phyloP scores from a whole-genome alignment of 2,888 invertebrate species.

The Eupithecia subfuscata region DNA sequence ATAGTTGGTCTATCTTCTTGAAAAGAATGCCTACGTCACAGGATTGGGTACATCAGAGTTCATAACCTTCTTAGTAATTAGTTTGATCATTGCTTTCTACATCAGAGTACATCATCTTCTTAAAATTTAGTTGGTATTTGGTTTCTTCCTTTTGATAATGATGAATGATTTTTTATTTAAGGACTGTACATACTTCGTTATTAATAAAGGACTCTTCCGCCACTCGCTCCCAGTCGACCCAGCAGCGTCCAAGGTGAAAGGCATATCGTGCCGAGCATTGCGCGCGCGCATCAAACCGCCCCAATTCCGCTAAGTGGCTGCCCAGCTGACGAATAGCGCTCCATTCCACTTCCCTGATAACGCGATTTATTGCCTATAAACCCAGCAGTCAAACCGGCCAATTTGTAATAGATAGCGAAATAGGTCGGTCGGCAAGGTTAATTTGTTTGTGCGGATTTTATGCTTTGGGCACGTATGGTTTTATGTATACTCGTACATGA shows the following conservation, averaged over 20 bases:
- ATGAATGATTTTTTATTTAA: neutral
- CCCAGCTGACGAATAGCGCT: constrained; percentile 66
- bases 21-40: neutral
- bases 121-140: neutral
- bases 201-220: neutral
- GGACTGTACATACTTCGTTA: neutral
- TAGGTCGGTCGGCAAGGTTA: constrained; percentile 41
- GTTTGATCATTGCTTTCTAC: neutral
- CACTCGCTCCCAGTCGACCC: constrained; percentile 33
- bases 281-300: constrained; percentile 56
- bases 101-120: neutral
- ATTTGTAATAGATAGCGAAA: constrained; percentile 55
- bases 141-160: neutral
- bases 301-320: constrained; percentile 69
- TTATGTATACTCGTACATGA: neutral
- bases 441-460: constrained; percentile 47
- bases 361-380: constrained; percentile 57
- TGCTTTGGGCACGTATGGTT: constrained; percentile 11
- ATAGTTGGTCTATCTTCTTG: neutral
- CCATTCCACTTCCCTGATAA: constrained; percentile 57
- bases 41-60: neutral
- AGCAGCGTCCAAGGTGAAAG: constrained; percentile 61
- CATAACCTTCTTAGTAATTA: neutral
- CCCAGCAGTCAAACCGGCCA: constrained; percentile 46
- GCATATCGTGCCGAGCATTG: constrained; percentile 48